Evolutionary conservation across 2,113 vertebrate species (phyloP), one percentile per base, ranked within the genome.

Genomic region (Perccottus glenii): DNA sequence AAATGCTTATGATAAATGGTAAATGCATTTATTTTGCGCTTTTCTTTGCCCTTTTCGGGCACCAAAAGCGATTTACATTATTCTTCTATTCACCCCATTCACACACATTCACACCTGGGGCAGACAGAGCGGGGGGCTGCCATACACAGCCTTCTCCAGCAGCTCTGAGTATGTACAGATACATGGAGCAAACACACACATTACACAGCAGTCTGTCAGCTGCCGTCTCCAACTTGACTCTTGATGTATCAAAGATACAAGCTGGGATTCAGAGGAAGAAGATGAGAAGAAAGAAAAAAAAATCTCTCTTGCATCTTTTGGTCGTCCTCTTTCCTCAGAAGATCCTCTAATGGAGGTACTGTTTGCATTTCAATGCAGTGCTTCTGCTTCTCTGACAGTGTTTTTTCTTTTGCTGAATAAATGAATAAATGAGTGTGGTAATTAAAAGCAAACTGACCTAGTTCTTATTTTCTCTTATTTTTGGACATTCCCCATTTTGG

Each of bases 361-460:
- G 86, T 90, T 90, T 91, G 86, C 89, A 89, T 90, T 87, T 91
- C 85, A 87, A 75, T 90, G 86, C 70, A 14, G 77, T 27, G 43
- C 64, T 80, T 69, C 77, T 85, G 84, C 85, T 84, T 83, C 70
- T 66, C 85, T 83, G 84, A 85, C 74, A 78, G 72, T 59, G 5
- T 63, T 78, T 80, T 77, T 81, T 77, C 67, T 67, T 76, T 74
- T 70, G 75, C 84, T 88, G 91, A 90, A 92, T 92, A 90, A 88
- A 91, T 92, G 87, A 92, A 93, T 92, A 93, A 88, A 90, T 89
- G 87, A 89, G 75, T 64, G 42, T 46, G 62, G 75, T 91, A 91
- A 91, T 93, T 92, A 92, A 91, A 85, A 85, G 82, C 76, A 91
- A 89, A 87, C 86, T 84, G 88, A 84, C 91, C 88, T 83, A 91